A percentile compares a stretch with the other conserved stretches of the same genome.
These are phyloP conservation scores for Bathynomus jamesi DNA, from an alignment of 1,140 invertebrate genomes.

Conservation along the genomic window DNA sequence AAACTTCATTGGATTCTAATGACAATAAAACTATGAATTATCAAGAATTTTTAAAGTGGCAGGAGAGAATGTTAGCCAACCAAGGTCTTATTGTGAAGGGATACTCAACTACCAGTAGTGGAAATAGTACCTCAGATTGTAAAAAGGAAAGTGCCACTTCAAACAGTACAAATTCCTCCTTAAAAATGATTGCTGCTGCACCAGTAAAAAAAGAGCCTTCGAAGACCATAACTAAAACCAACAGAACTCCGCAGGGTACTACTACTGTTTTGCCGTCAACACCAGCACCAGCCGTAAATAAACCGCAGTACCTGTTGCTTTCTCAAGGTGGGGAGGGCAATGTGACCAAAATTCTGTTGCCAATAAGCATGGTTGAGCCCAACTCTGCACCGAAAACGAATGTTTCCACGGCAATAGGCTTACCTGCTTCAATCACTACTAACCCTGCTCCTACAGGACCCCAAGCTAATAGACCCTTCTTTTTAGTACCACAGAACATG, in stretches of 20 bases:
- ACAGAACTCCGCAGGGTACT: not conserved
- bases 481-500: not conserved
- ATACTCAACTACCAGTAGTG: not conserved
- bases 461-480: not conserved
- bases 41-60: conserved; percentile 26
- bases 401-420: not conserved
- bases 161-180: not conserved
- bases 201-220: not conserved
- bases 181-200: not conserved
- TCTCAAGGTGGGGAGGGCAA: not conserved
- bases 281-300: no score
- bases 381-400: not conserved
- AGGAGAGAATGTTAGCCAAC: conserved; percentile 18
- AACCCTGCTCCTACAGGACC: not conserved
- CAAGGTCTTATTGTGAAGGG: conserved; percentile 18
- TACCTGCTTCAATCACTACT: not conserved
- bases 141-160: not conserved
- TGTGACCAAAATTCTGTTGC: not conserved
- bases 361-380: not conserved
- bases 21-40: conserved; percentile 23
- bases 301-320: not conserved
- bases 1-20: conserved; percentile 9
- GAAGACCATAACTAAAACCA: not conserved
- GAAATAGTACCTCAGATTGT: no score
- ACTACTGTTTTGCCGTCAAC: not conserved